Evolutionary conservation across 2,113 vertebrate genomes (phyloP), one percentile per base, ranked within the genome.

Genomic region (Campylorhamphus procurvoides): DNA sequence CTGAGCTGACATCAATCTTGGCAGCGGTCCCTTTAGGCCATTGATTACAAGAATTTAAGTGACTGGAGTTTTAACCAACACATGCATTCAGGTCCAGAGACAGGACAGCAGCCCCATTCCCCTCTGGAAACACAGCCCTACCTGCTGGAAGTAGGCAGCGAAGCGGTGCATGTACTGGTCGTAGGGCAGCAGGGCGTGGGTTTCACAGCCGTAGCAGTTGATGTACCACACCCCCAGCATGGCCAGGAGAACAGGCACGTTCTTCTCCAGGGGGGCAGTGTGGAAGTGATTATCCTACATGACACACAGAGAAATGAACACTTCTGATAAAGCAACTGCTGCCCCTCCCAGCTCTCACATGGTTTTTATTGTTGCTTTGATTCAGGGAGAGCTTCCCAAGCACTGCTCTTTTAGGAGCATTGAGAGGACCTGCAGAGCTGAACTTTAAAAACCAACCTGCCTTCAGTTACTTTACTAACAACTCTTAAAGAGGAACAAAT

Each of bases 131-230:
- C 17, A 14, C 6, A 14, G 39, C 62, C 94, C 53, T 89, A 99
- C 99, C 99, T 99, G 99, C 97, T 99, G 99, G 97, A 99, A 99
- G 96, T 99, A 99, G n/a, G 99, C 99, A 3, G 99, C 98, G 25
- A 99, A 99, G 82, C 99, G 99, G 94, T 99, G 99, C 98, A 99
- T 98, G 97, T 99, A 99, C 96, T 99, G 99, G 97, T 99, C 99
- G 5, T 99, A 99, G 74, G 99, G 99, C 94, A 99, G 98, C 94
- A 99, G 95, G 18, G 99, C 98, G 1, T 99, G 99, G 0, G 99
- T 99, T 97, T 99, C 99, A 29, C 98, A 98, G 4, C 98, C 98
- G 9, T 99, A 99, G 97, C 98, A 99, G 98, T 99, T 99, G 96
- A 99, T 99, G 94, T 99, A 99, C 99, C 99, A 99, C 96, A 99